Percentiles rank a stretch among this genome's conserved stretches.
phyloP scores from a whole-genome alignment of 92 coral and sea anemone genomes.

The Heliopora coerulea region DNA sequence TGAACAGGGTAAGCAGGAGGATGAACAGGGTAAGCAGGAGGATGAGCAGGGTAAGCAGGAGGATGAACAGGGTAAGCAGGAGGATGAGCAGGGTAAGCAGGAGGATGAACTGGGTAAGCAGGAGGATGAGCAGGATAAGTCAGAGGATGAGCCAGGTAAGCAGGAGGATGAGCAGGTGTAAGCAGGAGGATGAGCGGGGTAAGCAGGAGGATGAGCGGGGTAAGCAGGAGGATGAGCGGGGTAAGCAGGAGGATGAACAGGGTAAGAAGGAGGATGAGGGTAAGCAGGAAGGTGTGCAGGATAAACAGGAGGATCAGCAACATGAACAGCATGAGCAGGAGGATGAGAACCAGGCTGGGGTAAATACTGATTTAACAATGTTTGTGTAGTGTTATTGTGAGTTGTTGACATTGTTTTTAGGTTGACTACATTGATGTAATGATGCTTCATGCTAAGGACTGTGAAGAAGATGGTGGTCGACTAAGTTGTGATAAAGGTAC shows the following conservation, averaged over 20 bases:
- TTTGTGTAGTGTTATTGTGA: not conserved
- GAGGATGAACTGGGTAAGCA: not conserved
- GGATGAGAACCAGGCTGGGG: not conserved
- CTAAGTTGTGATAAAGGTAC: constrained; percentile 71
- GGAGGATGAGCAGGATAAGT: not conserved
- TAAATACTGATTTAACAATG: not conserved
- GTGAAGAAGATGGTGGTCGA: constrained; percentile 77
- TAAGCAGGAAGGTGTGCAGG: not conserved
- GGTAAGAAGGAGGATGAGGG: not conserved
- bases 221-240: not conserved
- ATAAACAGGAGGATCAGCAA: not conserved
- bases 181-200: not conserved
- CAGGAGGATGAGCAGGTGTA: not conserved
- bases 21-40: not conserved
- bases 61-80: not conserved
- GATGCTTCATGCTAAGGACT: constrained; percentile 85
- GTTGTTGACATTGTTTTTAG: constrained; percentile 31
- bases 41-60: not conserved
- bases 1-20: not conserved
- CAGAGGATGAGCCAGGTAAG: not conserved
- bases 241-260: not conserved
- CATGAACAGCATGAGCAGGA: not conserved
- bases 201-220: not conserved
- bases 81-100: not conserved
- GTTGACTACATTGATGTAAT: constrained; percentile 83